Base-by-base conservation (phyloP, 2,888 invertebrate species). In the Eucera pruinosa region DNA sequence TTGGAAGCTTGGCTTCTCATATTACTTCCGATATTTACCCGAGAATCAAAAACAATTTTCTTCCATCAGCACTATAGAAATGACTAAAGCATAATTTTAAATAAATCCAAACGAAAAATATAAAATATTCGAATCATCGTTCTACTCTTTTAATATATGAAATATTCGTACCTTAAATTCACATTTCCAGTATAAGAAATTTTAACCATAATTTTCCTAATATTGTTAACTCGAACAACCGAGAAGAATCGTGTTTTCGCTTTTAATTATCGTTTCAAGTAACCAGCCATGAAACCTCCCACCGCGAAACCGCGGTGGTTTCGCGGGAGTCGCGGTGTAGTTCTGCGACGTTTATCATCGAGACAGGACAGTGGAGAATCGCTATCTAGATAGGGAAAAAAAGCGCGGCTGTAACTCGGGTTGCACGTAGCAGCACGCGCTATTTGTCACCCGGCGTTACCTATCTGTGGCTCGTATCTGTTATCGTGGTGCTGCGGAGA, bases 331-430 rank as follows among this genome's bases (percentile, higher is more conserved):
- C 52, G 52, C 64, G 67, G 83, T 18, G 39, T 33, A 66, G 66
- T 75, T 61, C 66, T 47, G 75, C 61, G 61, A 72, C 85, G 85
- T 84, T 85, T 85, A 84, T 84, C 84, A 84, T 83, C 83, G 76
- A 30, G 85, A 85, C 85, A 85, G 82, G 75, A 86, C 86, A 86
- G 86, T 84, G 72, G 84, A 74, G 74, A 82, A 84, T 80, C 77
- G 78, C 73, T 76, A 79, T 81, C 83, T 80, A 65, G 78, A 80
- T 60, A 76, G 62, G 73, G 52, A 39, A 58, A 80, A 80, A 84
- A 69, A 58, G 66, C 64, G 36, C 18, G 36, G 33, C 45, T 18
- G 77, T 57, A 72, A 75, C 68, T 69, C 77, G 85, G 78, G 82
- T 82, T 77, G 80, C 68, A 71, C 71, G 78, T 78, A 81, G 72